Evolutionary conservation across 2,888 invertebrate genomes (phyloP), one percentile per base, ranked within the genome.

Genomic region (Seladonia tumulorum): DNA sequence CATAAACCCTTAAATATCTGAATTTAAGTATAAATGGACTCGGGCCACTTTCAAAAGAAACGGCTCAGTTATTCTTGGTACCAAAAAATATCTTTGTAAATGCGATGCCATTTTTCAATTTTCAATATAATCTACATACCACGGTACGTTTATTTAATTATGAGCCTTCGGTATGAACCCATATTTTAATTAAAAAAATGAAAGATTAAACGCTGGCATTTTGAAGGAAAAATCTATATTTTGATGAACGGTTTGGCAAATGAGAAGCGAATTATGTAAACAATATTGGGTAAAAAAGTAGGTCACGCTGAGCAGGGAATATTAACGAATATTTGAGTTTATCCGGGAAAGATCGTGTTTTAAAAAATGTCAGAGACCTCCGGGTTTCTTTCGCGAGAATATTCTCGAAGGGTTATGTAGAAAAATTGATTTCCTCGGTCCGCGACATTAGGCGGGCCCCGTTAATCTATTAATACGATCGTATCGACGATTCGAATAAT

Each of bases 381-480:
- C 22, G 22, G 53, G 2, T 53, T 53, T 53, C 3, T 49, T 22
- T 49, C 49, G 18, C 18, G 49, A 49, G 49, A 18, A 49, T 49
- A 49, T 22, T 22, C 22, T 22, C 53, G 53, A 53, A 22, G 53
- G 53, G 53, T 53, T 53, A 53, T 53, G 18, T n/a, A n/a, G n/a
- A 53, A 53, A 53, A 53, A 53, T 53, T 53, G 53, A 53, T 53
- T 22, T 53, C 8, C 53, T 53, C 42, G 42, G 42, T 12, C 53
- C 53, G 53, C 22, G 5, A 53, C 53, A 53, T 53, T 22, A 53
- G 53, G 22, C 53, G 29, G 29, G 10, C 53, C 22, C 60, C 53
- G 79, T 79, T 74, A 83, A 85, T 83, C 70, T 42, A 39, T 74
- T 49, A 68, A 82, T 57, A 49, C 72, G 76, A 79, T 60, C 79